A percentile compares a stretch with the other conserved stretches of the same genome.
phyloP scores from a whole-genome alignment of 2,888 invertebrate genomes.

The Criorhina ranunculi region DNA sequence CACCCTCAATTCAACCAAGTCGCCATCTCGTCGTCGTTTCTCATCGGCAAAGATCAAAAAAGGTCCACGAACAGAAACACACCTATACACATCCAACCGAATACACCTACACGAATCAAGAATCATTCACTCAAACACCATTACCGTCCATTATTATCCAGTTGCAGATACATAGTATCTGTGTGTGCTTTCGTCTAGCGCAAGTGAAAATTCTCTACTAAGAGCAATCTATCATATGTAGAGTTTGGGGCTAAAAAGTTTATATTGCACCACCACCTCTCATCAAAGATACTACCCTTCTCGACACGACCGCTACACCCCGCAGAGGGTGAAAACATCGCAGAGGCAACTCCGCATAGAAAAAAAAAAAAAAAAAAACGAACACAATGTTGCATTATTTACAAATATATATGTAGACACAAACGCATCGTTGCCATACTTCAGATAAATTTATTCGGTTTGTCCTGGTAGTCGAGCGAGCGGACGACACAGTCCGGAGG shows the following conservation, averaged over 20 bases:
- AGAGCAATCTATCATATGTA: constrained; percentile 73
- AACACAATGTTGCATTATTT: constrained; percentile 75
- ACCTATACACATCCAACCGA: constrained; percentile 49
- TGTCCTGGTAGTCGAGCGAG: constrained; percentile 24
- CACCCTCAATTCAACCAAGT: constrained; percentile 18
- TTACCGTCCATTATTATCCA: constrained; percentile 64
- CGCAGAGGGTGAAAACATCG: constrained; percentile 30
- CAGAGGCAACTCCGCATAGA: constrained; percentile 37
- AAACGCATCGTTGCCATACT: constrained; percentile 73
- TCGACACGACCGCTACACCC: constrained; percentile 1
- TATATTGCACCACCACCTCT: constrained; percentile 72
- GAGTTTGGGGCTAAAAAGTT: constrained; percentile 54
- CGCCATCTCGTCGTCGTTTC: constrained; percentile 23
- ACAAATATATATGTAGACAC: constrained; percentile 49
- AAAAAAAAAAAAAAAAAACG: constrained; percentile 45
- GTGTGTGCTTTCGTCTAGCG: constrained; percentile 55
- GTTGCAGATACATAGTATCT: constrained; percentile 39
- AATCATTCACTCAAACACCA: constrained; percentile 76
- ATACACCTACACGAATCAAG: constrained; percentile 67
- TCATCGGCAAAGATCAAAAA: constrained; percentile 75
- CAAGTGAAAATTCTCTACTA: constrained; percentile 74
- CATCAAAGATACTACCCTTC: constrained; percentile 25
- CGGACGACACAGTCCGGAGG: constrained; percentile 9
- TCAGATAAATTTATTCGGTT: constrained; percentile 64
- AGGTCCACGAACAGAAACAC: constrained; percentile 64